These are phyloP conservation scores for Phalacrocorax carbo DNA, from an alignment of 2,113 vertebrate genomes.

Conservation along the genomic window DNA sequence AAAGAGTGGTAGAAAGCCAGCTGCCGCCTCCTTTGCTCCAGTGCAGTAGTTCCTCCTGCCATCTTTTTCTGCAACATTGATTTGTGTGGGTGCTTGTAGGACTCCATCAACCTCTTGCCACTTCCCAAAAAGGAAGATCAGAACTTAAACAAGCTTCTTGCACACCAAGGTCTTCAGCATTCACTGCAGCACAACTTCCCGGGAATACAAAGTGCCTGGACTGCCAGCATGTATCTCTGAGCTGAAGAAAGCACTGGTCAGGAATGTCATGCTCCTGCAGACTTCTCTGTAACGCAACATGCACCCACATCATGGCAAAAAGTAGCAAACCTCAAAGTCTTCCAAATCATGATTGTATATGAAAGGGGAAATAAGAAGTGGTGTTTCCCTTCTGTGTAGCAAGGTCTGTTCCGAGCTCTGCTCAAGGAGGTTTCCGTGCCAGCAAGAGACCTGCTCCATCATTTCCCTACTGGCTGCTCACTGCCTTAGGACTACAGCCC, in stretches of 20 bases:
- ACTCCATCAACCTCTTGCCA: background rate
- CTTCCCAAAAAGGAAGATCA: background rate
- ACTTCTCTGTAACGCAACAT: background rate
- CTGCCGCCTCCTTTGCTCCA: fast-evolving
- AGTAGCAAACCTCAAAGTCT: background rate
- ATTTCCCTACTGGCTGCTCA: background rate
- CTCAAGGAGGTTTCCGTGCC: background rate
- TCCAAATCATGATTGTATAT: background rate
- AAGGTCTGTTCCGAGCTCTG: background rate
- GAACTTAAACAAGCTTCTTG: background rate
- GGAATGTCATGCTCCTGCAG: background rate
- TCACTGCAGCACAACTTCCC: background rate
- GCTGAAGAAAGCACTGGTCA: background rate
- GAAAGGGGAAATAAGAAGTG: background rate
- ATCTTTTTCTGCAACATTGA: background rate
- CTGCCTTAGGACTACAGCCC: background rate
- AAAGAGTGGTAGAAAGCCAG: background rate
- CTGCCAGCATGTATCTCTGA: background rate
- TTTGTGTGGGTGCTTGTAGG: background rate
- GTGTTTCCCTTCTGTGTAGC: background rate
- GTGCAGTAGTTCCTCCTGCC: background rate
- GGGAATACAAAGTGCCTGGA: background rate
- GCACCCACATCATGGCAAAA: background rate
- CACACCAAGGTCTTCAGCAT: background rate
- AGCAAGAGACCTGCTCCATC: background rate